phyloP scores from a whole-genome alignment of 2,888 invertebrate genomes.

The Dynastes hyllus region DNA sequence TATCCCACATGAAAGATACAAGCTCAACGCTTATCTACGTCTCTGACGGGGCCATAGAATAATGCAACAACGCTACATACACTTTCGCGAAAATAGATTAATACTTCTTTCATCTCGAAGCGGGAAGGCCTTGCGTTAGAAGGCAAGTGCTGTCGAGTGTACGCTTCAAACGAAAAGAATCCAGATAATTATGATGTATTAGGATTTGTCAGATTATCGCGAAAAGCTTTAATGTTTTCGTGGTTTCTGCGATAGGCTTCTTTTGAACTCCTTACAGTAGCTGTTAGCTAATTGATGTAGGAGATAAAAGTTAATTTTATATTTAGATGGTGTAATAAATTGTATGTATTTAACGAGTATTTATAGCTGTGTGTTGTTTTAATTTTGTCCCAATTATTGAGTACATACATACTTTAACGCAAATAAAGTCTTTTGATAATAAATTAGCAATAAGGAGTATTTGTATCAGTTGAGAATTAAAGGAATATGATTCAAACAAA shows the following conservation, averaged over 20 bases:
- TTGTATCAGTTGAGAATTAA: no score
- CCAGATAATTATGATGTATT: conserved; percentile 30
- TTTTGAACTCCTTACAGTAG: conserved; percentile 14
- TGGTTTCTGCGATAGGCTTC: conserved; percentile 14
- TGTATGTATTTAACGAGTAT: neutral
- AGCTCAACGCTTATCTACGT: conserved; percentile 21
- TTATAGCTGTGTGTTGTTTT: neutral
- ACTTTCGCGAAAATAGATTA: no score
- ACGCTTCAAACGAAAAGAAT: conserved; percentile 32
- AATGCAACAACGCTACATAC: conserved; percentile 1
- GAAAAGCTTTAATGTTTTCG: conserved; percentile 10
- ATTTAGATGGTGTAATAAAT: neutral
- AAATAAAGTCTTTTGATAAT: no score
- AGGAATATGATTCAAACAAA: no score
- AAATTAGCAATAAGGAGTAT: no score
- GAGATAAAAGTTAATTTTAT: neutral
- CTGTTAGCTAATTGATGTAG: conserved; percentile 2
- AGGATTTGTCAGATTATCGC: conserved; percentile 17
- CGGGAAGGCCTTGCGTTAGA: conserved; percentile 1
- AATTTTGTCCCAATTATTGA: neutral
- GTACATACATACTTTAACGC: no score
- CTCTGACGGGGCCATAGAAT: conserved; percentile 8
- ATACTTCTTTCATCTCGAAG: conserved; percentile 16
- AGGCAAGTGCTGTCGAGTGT: conserved; percentile 16
- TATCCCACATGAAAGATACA: conserved; percentile 29